Percentiles rank a stretch among this genome's conserved stretches.
These are phyloP conservation scores for Thamnophis elegans DNA, from an alignment of 2,797 vertebrate species.

Conservation along the genomic window DNA sequence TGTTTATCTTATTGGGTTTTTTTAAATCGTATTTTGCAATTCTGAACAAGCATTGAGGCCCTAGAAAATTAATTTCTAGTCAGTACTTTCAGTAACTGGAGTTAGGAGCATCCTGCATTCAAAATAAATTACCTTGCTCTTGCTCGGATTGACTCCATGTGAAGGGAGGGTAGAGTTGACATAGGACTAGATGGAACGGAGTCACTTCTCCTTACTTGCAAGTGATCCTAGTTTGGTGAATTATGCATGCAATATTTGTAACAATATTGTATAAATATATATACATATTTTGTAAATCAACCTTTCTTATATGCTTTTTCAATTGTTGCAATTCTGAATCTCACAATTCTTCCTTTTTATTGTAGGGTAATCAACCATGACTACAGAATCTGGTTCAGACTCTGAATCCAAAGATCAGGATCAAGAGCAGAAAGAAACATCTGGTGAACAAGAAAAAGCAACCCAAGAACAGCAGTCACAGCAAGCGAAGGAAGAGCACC, in stretches of 20 bases:
- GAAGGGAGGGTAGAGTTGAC: not conserved
- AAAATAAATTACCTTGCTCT: not conserved
- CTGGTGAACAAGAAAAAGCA: constrained; percentile 49
- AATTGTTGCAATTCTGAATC: not conserved
- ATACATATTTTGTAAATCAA: not conserved
- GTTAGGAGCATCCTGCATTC: not conserved
- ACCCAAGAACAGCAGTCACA: constrained; percentile 60
- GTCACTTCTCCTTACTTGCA: not conserved
- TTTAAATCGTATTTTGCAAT: not conserved
- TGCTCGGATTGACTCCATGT: not conserved
- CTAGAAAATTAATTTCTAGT: not conserved
- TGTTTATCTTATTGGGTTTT: not conserved
- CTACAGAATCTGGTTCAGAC: constrained; percentile 89
- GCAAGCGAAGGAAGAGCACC: constrained; percentile 60
- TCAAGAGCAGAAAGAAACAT: constrained; percentile 76
- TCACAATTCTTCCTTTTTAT: constrained; percentile 4
- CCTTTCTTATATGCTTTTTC: not conserved
- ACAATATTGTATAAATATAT: not conserved
- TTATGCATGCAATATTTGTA: not conserved
- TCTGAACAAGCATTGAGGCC: not conserved
- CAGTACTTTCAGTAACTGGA: not conserved
- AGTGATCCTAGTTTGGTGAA: not conserved
- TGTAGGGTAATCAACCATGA: constrained; percentile 92
- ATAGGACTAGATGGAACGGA: not conserved
- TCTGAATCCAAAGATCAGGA: constrained; percentile 84